Evolutionary conservation across 2,888 invertebrate species (phyloP), one percentile per base, ranked within the genome.

Genomic region (Cephonodes hylas): DNA sequence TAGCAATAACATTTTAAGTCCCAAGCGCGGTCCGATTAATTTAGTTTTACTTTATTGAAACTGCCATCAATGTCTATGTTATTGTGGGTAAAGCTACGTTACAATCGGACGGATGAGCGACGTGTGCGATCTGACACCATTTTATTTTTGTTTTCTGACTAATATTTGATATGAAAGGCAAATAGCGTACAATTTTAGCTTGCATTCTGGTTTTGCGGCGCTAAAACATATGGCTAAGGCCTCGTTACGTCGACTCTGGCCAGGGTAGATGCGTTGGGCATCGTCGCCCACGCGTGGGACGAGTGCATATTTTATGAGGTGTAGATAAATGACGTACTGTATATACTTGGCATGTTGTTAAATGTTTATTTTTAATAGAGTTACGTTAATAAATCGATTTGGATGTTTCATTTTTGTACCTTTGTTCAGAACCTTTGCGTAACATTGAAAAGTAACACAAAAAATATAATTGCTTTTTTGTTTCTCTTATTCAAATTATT

Each of bases 321-420:
- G 91, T 91, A 89, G 85, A 87, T 91, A 89, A 76, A 80, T 77
- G 80, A 80, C 83, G 76, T 77, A 77, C 73, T 91, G 91, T 91
- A 90, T 83, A 90, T 90, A 79, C 73, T 88, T 75, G 73, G 88
- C 87, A 84, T 86, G 86, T 91, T 91, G 91, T 91, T 91, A 87
- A 88, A 86, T 85, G 87, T 89, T 91, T 90, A 91, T 90, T 91
- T 88, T 91, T 89, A 91, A 91, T 91, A 91, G 89, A 91, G 85
- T 90, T 91, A 91, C 84, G 89, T 91, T 91, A 90, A 88, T 88
- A 85, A 88, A 90, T 89, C 85, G 85, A 62, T 67, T 65, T 69
- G 72, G 62, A 53, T 66, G 81, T 91, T 90, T 90, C 75, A 88
- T 89, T 90, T 79, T 59, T 27, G 8, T 42, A 23, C 56, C 53